A percentile compares a stretch with the other conserved stretches of the same genome.
Evolutionary conservation across 2,113 vertebrate genomes (phyloP).

Genomic region (Laticauda colubrina): DNA sequence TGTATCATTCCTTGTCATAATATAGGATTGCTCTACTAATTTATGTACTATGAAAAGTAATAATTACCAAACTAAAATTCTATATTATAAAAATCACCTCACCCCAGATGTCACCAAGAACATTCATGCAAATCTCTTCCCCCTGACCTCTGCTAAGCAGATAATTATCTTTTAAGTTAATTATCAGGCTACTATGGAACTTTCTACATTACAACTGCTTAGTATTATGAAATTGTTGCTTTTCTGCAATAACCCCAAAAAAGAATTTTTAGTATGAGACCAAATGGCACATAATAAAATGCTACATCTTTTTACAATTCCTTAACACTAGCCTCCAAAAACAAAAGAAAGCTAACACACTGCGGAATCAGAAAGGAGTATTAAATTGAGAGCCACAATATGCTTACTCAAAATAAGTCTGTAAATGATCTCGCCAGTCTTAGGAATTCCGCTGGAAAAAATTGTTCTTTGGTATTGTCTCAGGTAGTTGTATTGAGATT

Average conservation of each 20-base stretch:
- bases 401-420: neutral
- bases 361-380: neutral
- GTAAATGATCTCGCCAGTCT: neutral
- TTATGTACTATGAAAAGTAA: neutral
- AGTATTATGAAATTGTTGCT: neutral
- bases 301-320: neutral
- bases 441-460: neutral
- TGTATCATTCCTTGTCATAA: neutral
- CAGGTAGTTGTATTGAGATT: neutral
- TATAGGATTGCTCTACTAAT: neutral
- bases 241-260: neutral
- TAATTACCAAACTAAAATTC: neutral
- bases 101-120: neutral
- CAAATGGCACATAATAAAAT: neutral
- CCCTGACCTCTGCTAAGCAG: neutral
- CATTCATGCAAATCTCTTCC: neutral
- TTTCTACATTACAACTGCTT: neutral
- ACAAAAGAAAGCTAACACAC: neutral
- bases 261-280: neutral
- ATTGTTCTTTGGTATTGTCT: neutral
- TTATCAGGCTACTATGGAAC: neutral
- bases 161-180: neutral
- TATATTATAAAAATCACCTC: neutral
- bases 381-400: neutral
- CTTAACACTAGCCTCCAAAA: neutral